Evolutionary conservation across 2,113 vertebrate species (phyloP), one percentile per base, ranked within the genome.

Genomic region (Hippocampus zosterae): DNA sequence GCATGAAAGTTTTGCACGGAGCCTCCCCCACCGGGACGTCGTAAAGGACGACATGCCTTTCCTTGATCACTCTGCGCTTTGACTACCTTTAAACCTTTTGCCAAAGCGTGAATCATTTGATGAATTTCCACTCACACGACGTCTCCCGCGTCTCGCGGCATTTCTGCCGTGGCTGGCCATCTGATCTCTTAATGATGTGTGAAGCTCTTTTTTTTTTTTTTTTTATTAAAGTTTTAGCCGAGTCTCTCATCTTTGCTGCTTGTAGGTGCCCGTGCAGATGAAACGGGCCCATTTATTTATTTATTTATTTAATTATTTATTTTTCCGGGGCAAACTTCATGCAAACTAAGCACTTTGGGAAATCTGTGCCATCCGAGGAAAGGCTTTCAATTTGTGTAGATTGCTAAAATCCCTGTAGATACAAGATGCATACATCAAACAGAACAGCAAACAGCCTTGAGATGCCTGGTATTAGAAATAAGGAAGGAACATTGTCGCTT

Each of bases 141-240:
- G 68, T 57, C 56, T 71, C 37, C 21, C 15, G 16, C 63, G 21
- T 73, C 73, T 57, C 19, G n/a, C 67, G 65, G 60, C 71, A 72
- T 42, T 57, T 33, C 70, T 68, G 12, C 60, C 41, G 48, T 60
- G 75, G 69, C 77, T 67, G 46, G 73, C 70, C 64, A 71, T 72
- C 67, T 68, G 64, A 73, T 75, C 73, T 76, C 52, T 60, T 71
- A 81, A 80, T 71, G 68, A 73, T 72, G 72, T 75, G 61, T 73
- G 68, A 62, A 52, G 48, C 68, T 73, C 23, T 46, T 73, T 81
- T 73, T 81, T 75, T 81, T 50, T 50, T 74, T 62, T 70, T 57
- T 70, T 29, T 29, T n/a, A n/a, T n/a, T n/a, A n/a, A 5, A 73
- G n/a, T 69, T 75, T 73, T 60, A 65, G 56, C 63, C 2, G 56